A percentile compares a stretch with the other conserved stretches of the same genome.
Conservation (phyloP, 2,113 vertebrate species). For the Pygoscelis adeliae region DNA sequence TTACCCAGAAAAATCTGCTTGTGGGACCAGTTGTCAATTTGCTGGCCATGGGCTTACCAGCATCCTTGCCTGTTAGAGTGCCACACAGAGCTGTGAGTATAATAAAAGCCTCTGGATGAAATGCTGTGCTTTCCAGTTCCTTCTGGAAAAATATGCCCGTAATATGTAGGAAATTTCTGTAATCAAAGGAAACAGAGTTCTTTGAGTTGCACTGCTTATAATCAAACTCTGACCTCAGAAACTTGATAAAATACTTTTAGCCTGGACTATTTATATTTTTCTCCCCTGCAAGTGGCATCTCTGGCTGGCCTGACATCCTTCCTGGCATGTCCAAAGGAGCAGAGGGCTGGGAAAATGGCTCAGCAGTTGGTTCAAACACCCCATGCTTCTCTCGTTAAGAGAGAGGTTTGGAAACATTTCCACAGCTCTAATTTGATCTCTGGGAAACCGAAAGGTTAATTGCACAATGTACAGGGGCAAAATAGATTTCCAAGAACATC, state of each 20-base stretch:
- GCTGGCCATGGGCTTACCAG: neutral
- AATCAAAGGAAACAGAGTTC: neutral
- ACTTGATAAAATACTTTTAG: slow-evolving; percentile 42
- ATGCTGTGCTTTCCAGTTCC: neutral
- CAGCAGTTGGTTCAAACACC: slow-evolving; percentile 44
- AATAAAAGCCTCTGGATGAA: neutral
- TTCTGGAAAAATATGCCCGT: neutral
- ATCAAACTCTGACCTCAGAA: neutral
- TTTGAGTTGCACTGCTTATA: slow-evolving; percentile 14
- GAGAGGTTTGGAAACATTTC: slow-evolving; percentile 60
- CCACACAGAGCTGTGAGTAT: neutral
- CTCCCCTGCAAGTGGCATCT: neutral
- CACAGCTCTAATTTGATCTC: slow-evolving; percentile 71
- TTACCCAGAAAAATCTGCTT: neutral
- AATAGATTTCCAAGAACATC: slow-evolving; percentile 72
- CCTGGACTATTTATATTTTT: slow-evolving; percentile 17
- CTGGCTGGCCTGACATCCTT: slow-evolving; percentile 64
- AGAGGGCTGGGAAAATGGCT: slow-evolving; percentile 35
- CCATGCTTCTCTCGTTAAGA: slow-evolving; percentile 37
- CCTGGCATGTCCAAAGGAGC: slow-evolving; percentile 17
- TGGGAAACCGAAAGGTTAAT: slow-evolving; percentile 70
- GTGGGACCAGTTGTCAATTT: neutral
- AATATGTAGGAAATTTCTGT: neutral
- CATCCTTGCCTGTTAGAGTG: neutral
- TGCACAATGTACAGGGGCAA: slow-evolving; percentile 61